phyloP scores from a whole-genome alignment of 2,888 invertebrate genomes.

The Dendrolimus houi region DNA sequence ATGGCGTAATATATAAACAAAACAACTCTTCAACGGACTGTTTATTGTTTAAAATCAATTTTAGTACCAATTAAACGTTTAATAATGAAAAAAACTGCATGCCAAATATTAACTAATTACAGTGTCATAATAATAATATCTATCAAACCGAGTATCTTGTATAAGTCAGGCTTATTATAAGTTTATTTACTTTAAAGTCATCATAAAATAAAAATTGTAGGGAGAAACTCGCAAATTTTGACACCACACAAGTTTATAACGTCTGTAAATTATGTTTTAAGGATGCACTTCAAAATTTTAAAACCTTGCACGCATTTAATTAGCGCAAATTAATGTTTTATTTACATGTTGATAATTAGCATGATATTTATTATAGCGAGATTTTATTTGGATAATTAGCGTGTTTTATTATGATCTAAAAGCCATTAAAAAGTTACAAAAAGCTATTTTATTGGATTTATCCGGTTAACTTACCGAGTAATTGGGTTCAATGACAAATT shows the following conservation, averaged over 20 bases:
- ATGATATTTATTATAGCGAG: background rate
- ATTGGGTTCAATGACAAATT: background rate
- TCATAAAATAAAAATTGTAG: background rate
- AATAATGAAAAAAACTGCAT: too few relatives aligned
- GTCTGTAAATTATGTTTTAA: background rate
- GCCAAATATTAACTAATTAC: too few relatives aligned
- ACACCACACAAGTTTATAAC: background rate
- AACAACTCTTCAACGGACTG: too few relatives aligned
- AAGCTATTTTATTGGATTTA: background rate
- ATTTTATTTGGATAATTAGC: background rate
- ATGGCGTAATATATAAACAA: too few relatives aligned
- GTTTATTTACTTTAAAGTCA: slow-evolving; percentile 1
- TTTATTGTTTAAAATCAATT: too few relatives aligned
- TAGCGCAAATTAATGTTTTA: background rate
- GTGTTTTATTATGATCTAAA: background rate
- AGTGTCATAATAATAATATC: background rate
- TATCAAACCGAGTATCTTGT: background rate
- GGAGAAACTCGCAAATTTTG: background rate
- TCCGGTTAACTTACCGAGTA: background rate
- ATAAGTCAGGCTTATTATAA: background rate
- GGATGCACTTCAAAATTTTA: background rate
- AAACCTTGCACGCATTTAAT: background rate
- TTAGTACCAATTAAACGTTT: too few relatives aligned
- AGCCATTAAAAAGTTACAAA: background rate
- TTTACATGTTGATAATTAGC: background rate